These are phyloP conservation scores for Pangasius macronema DNA, from an alignment of 2,797 vertebrate species.

Conservation along the genomic window DNA sequence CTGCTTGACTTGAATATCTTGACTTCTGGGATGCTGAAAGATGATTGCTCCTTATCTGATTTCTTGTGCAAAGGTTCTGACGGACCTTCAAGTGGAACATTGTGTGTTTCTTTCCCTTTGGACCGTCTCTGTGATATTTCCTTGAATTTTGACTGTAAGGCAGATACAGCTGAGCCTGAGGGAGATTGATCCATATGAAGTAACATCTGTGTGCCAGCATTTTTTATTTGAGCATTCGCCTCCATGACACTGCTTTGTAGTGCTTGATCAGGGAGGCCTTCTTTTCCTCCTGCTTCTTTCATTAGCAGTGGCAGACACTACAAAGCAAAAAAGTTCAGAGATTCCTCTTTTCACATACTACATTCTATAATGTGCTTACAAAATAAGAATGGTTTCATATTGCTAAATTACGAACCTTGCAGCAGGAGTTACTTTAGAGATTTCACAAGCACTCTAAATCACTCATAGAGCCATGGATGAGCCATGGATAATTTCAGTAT, in stretches of 20 bases:
- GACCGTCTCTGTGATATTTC: slow-evolving; percentile 79
- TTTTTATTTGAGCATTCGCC: background rate
- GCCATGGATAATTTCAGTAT: background rate
- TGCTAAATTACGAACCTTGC: background rate
- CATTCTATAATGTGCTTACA: background rate
- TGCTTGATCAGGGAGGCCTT: slow-evolving; percentile 43
- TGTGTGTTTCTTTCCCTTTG: slow-evolving; percentile 60
- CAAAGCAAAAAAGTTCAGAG: background rate
- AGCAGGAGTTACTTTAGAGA: background rate
- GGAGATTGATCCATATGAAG: slow-evolving; percentile 58
- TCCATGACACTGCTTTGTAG: slow-evolving; percentile 48
- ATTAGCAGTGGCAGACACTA: slow-evolving; percentile 59
- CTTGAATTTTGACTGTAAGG: slow-evolving; percentile 85
- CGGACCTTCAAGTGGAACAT: slow-evolving; percentile 47
- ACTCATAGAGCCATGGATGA: background rate
- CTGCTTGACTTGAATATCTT: slow-evolving; percentile 53
- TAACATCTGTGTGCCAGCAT: slow-evolving; percentile 63
- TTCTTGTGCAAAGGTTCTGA: slow-evolving; percentile 22
- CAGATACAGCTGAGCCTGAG: slow-evolving; percentile 63
- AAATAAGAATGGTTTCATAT: background rate
- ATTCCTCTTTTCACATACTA: background rate
- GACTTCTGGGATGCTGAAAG: slow-evolving; percentile 48
- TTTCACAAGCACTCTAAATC: background rate
- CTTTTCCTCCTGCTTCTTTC: slow-evolving; percentile 65
- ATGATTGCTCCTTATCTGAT: slow-evolving; percentile 25